Conservation (phyloP, 2,888 invertebrate genomes). For the Dascillus cervinus region DNA sequence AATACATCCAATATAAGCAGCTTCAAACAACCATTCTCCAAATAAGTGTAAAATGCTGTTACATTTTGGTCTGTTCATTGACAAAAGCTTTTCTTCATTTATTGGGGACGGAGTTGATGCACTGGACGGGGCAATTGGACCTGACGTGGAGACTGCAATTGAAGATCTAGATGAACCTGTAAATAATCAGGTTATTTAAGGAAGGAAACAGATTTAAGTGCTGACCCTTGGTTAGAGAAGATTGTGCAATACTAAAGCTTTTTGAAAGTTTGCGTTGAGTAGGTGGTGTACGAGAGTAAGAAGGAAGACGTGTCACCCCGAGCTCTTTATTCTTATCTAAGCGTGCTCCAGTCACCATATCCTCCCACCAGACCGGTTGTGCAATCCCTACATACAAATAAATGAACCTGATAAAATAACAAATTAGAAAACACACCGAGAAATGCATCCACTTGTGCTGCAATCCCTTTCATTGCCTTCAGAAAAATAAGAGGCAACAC, state of each 20-base stretch:
- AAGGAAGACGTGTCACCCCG: constrained; percentile 18
- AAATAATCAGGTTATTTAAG: no score
- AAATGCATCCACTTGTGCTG: constrained; percentile 91
- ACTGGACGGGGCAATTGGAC: no score
- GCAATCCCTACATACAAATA: constrained; percentile 45
- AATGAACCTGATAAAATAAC: constrained; percentile 1
- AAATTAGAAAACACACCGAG: constrained; percentile 55
- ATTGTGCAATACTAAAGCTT: constrained; percentile 83
- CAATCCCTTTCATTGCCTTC: constrained; percentile 88
- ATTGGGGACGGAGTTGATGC: no score
- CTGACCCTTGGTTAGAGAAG: constrained; percentile 55
- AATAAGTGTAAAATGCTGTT: constrained; percentile 93
- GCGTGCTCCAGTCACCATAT: constrained; percentile 39
- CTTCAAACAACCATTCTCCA: constrained; percentile 95
- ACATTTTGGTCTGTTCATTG: constrained; percentile 82
- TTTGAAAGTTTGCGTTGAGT: constrained; percentile 83
- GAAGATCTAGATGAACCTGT: no score
- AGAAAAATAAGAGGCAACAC: constrained; percentile 83
- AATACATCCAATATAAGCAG: constrained; percentile 77
- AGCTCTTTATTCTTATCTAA: constrained; percentile 40
- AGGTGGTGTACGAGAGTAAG: constrained; percentile 71
- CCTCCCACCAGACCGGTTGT: constrained; percentile 45
- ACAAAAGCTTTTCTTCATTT: no score
- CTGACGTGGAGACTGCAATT: no score
- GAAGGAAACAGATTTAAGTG: neutral